phyloP scores from a whole-genome alignment of 1,140 invertebrate species.

The Eciton burchellii region DNA sequence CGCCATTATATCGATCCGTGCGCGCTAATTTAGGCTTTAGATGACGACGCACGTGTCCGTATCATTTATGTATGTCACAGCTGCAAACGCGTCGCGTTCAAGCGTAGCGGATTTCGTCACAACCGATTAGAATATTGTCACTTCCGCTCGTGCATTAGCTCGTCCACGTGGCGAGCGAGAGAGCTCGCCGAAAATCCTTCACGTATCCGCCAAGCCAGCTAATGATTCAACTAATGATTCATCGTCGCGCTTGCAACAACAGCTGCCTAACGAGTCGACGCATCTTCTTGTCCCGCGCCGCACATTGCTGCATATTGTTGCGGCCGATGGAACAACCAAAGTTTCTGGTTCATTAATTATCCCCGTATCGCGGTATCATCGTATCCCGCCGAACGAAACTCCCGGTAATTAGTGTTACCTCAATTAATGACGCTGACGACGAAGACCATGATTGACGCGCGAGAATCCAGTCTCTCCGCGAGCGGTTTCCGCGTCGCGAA shows the following conservation, averaged over 20 bases:
- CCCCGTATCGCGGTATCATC: slow-evolving; percentile 29
- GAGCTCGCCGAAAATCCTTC: slow-evolving; percentile 28
- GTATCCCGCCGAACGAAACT: background rate
- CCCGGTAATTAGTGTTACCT: slow-evolving; percentile 44
- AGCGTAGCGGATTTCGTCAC: slow-evolving; percentile 26
- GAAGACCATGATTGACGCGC: background rate
- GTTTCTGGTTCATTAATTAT: slow-evolving; percentile 59
- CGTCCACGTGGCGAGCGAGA: background rate
- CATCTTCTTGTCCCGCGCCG: slow-evolving; percentile 25
- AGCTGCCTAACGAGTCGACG: slow-evolving; percentile 33
- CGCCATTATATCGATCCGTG: background rate
- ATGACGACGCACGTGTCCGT: background rate
- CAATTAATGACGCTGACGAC: slow-evolving; percentile 32
- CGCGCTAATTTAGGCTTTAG: background rate
- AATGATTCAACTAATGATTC: slow-evolving; percentile 54
- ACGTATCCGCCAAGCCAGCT: slow-evolving; percentile 39
- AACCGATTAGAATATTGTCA: slow-evolving; percentile 41
- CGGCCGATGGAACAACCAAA: slow-evolving; percentile 40
- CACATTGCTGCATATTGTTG: slow-evolving; percentile 41
- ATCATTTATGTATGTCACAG: slow-evolving; percentile 20
- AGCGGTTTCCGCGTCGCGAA: background rate
- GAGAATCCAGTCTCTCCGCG: background rate
- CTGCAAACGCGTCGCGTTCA: background rate
- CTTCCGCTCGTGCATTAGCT: slow-evolving; percentile 39
- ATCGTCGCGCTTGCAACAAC: slow-evolving; percentile 29